Evolutionary conservation across 2,888 invertebrate species (phyloP).

Genomic region (Polydrusus tereticollis): DNA sequence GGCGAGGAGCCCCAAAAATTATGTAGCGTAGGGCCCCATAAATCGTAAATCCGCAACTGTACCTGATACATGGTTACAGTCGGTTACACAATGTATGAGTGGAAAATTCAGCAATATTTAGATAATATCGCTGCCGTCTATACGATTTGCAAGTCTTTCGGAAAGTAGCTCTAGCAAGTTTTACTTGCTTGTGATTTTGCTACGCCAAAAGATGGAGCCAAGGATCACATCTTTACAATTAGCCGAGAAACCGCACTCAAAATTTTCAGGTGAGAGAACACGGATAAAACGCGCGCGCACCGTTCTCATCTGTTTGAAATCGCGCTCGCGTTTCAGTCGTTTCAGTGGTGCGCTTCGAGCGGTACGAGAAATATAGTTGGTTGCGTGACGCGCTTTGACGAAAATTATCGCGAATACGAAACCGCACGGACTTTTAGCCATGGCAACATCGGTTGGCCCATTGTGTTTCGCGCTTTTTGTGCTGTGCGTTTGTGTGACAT

Average conservation of each 20-base stretch:
- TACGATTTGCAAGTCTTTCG: no score
- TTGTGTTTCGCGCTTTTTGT: slow-evolving; percentile 47
- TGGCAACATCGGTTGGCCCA: slow-evolving; percentile 24
- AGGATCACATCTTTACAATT: neutral
- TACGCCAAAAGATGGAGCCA: slow-evolving; percentile 12
- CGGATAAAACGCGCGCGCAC: slow-evolving; percentile 20
- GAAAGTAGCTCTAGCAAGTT: no score
- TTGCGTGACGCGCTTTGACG: slow-evolving; percentile 5
- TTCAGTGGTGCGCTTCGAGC: slow-evolving; percentile 22
- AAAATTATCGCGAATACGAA: slow-evolving; percentile 33
- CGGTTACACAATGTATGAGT: no score
- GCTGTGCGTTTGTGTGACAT: slow-evolving; percentile 55
- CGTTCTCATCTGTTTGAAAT: slow-evolving; percentile 26
- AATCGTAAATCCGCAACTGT: no score
- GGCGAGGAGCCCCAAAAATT: no score
- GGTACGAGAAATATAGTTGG: slow-evolving; percentile 3
- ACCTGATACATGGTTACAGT: no score
- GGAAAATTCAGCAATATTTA: no score
- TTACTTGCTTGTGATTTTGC: no score
- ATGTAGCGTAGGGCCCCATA: no score
- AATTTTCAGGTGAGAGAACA: slow-evolving; percentile 24
- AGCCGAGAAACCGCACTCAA: slow-evolving; percentile 5
- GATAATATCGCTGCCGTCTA: no score
- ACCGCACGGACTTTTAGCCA: slow-evolving; percentile 25
- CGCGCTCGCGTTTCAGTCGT: slow-evolving; percentile 19